Evolutionary conservation across 2,797 vertebrate genomes (phyloP).

Genomic region (Artibeus lituratus): DNA sequence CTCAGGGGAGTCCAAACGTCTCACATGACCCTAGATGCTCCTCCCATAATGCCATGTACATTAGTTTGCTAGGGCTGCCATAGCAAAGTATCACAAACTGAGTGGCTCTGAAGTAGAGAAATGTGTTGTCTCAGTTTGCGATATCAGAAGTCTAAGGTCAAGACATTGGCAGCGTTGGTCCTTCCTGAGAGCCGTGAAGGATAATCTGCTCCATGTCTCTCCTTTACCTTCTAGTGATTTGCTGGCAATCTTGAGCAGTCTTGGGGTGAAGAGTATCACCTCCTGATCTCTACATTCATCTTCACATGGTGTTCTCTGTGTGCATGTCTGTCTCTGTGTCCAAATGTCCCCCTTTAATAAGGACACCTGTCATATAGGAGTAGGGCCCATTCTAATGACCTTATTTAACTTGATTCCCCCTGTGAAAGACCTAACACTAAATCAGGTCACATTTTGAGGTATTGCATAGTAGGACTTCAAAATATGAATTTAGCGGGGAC

Average conservation of each 20-base stretch:
- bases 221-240: neutral
- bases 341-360: neutral
- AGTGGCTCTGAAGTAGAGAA: neutral
- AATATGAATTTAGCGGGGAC: neutral
- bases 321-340: neutral
- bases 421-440: neutral
- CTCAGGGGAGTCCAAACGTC: neutral
- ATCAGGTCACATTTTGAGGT: neutral
- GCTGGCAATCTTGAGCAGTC: neutral
- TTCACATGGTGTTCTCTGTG: neutral
- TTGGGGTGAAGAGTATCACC: neutral
- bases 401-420: neutral
- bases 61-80: neutral
- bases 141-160: neutral
- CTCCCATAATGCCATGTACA: neutral
- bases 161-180: neutral
- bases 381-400: neutral
- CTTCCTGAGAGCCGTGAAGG: neutral
- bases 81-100: neutral
- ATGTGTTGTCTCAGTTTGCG: neutral
- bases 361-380: neutral
- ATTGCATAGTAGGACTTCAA: neutral
- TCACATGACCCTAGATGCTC: neutral
- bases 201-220: neutral
- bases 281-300: neutral